Conservation (phyloP, 2,888 invertebrate genomes). For the Brenthis hecate region DNA sequence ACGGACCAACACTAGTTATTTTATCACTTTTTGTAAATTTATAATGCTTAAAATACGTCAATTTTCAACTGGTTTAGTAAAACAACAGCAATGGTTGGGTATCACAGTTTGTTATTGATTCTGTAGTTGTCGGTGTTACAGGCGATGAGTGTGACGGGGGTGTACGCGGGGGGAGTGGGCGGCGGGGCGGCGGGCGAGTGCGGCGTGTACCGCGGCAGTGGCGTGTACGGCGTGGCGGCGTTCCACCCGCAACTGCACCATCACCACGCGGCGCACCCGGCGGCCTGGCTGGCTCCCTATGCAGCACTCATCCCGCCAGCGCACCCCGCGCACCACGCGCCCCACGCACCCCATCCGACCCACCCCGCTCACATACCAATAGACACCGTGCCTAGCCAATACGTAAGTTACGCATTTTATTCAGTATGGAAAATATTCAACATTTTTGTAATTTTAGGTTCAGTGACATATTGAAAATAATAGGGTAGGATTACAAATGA, state of each 20-base stretch:
- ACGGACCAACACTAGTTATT: too few species aligned
- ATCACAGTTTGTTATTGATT: constrained; percentile 14
- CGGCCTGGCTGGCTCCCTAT: constrained; percentile 76
- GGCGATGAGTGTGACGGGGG: constrained; percentile 76
- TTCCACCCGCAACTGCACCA: constrained; percentile 76
- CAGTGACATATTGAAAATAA: too few species aligned
- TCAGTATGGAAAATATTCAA: too few species aligned
- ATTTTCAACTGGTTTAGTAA: neutral
- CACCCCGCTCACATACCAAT: constrained; percentile 74
- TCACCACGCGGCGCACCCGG: constrained; percentile 70
- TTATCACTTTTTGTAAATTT: too few species aligned
- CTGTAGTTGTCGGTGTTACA: constrained; percentile 43
- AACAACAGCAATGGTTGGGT: neutral
- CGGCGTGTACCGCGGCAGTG: constrained; percentile 73
- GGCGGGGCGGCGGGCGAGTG: constrained; percentile 68
- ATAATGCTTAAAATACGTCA: too few species aligned
- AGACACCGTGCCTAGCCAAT: constrained; percentile 79
- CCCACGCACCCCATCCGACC: constrained; percentile 66
- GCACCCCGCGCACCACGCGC: constrained; percentile 53
- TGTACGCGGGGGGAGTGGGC: constrained; percentile 68
- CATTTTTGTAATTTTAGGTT: too few species aligned
- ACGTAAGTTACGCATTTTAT: constrained; percentile 59
- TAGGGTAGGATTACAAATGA: too few species aligned
- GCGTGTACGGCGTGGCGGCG: constrained; percentile 74
- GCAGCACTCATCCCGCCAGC: constrained; percentile 69